phyloP scores from a whole-genome alignment of 2,113 vertebrate species.

The Lepus europaeus region DNA sequence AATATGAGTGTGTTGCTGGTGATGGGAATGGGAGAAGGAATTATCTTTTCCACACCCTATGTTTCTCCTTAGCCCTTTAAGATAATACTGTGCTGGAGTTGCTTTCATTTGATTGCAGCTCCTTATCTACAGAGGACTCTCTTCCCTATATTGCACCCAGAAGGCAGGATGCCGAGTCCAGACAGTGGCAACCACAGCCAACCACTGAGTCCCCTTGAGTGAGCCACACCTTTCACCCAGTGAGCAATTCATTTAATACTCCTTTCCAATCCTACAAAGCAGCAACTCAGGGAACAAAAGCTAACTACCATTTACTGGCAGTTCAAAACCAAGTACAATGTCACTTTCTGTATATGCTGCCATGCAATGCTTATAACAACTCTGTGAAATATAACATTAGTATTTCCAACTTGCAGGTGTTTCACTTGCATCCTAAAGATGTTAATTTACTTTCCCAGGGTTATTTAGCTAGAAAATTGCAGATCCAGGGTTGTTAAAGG shows the following conservation, averaged over 20 bases:
- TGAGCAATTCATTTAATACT: neutral
- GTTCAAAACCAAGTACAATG: neutral
- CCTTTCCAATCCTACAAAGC: neutral
- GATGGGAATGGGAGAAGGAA: neutral
- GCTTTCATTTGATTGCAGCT: neutral
- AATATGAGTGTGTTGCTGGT: neutral
- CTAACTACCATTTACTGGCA: neutral
- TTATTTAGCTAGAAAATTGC: neutral
- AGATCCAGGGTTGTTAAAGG: neutral
- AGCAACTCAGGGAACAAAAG: conserved; percentile 11
- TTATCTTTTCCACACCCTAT: neutral
- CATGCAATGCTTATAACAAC: neutral
- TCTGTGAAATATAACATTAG: neutral
- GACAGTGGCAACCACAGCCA: neutral
- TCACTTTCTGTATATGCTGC: neutral
- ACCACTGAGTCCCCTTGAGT: neutral
- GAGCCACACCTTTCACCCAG: neutral
- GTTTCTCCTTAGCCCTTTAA: neutral
- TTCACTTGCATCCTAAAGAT: neutral
- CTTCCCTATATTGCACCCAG: neutral
- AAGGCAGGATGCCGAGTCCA: neutral
- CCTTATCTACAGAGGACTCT: neutral
- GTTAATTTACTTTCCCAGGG: neutral
- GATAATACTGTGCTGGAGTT: neutral
- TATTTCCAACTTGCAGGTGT: neutral